These are phyloP conservation scores for Schizothorax lantsangensis DNA, from an alignment of 2,797 vertebrate genomes.

Conservation along the genomic window DNA sequence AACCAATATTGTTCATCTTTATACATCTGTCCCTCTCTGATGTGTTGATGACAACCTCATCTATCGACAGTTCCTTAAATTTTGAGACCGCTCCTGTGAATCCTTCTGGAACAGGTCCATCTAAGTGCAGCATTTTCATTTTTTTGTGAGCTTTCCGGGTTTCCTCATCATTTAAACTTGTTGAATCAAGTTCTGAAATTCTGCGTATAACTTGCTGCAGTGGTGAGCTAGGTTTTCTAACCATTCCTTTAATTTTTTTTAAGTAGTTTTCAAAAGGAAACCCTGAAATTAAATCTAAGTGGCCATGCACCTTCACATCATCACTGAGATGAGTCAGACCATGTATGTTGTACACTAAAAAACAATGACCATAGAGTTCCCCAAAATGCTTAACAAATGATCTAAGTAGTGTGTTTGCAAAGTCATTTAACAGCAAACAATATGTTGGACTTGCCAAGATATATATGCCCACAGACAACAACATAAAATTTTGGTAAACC, in stretches of 20 bases:
- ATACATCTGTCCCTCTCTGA: conserved; percentile 22
- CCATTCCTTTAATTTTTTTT: conserved; percentile 16
- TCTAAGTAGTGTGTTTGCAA: conserved; percentile 15
- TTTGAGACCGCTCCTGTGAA: conserved; percentile 5
- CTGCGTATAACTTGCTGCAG: no score
- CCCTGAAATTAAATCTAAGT: conserved; percentile 33
- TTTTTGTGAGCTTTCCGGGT: neutral
- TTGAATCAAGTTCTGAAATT: no score
- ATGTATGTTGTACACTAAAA: conserved; percentile 34
- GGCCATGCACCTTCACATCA: conserved; percentile 37
- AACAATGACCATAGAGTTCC: neutral
- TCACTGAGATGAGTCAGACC: conserved; percentile 30
- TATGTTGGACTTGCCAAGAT: conserved; percentile 40
- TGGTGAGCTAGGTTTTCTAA: neutral
- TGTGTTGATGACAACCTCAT: conserved; percentile 24
- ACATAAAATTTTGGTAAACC: conserved; percentile 39
- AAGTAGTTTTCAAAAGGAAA: conserved; percentile 45
- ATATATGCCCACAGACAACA: conserved; percentile 21
- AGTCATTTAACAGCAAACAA: conserved; percentile 34
- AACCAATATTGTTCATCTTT: conserved; percentile 1
- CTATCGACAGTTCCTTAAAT: neutral
- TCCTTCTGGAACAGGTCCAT: conserved; percentile 3
- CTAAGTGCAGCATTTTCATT: neutral
- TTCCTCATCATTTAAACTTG: neutral
- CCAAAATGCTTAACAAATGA: conserved; percentile 24